Evolutionary conservation across 1,140 invertebrate species (phyloP).

Genomic region (Cheumatopsyche charites): DNA sequence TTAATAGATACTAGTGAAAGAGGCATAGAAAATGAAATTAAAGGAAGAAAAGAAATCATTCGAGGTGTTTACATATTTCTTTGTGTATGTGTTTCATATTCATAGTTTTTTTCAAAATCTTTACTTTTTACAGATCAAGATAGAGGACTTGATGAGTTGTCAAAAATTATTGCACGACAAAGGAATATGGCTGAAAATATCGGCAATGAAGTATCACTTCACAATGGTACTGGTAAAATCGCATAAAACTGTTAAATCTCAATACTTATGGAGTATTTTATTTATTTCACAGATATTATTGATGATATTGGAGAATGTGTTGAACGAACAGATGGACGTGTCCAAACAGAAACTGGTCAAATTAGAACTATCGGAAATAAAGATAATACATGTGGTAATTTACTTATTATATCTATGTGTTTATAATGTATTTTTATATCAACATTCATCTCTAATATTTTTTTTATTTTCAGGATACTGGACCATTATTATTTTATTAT

Average conservation of each 20-base stretch:
- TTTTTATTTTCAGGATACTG: slow-evolving; percentile 61
- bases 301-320: slow-evolving; percentile 79
- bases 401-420: slow-evolving; percentile 13
- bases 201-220: slow-evolving; percentile 76
- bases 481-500: slow-evolving; percentile 70
- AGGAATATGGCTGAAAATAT: slow-evolving; percentile 78
- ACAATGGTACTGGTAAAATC: slow-evolving; percentile 69
- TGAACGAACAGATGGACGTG: slow-evolving; percentile 70
- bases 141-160: slow-evolving; percentile 74
- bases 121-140: slow-evolving; percentile 71
- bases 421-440: slow-evolving; percentile 5
- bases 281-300: slow-evolving; percentile 70
- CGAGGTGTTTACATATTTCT: slow-evolving; percentile 21
- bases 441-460: neutral
- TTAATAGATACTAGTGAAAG: slow-evolving; percentile 23
- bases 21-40: slow-evolving; percentile 26
- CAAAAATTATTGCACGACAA: slow-evolving; percentile 77
- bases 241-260: neutral
- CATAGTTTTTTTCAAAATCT: neutral
- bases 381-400: slow-evolving; percentile 71
- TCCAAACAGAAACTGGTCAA: slow-evolving; percentile 71
- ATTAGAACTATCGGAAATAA: slow-evolving; percentile 69
- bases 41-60: slow-evolving; percentile 34
- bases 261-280: neutral
- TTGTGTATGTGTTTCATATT: neutral